Evolutionary conservation across 1,140 invertebrate genomes (phyloP).

Genomic region (Platorchestia sp.): DNA sequence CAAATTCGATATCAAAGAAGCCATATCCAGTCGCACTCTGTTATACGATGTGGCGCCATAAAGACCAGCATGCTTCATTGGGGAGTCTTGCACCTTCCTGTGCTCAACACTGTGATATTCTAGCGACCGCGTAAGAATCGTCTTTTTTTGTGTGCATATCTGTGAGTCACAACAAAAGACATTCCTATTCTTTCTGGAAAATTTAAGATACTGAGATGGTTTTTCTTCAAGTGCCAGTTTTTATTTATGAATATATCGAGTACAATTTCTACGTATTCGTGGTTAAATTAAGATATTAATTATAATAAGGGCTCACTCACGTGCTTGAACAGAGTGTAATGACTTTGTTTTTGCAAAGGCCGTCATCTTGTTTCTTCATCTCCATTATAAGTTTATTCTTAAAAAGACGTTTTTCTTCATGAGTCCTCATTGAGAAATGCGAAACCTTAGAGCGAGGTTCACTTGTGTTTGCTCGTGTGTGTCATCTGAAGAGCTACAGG

Average conservation of each 20-base stretch:
- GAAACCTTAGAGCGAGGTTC: background rate
- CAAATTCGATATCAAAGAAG: background rate
- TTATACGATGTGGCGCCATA: background rate
- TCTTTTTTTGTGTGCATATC: background rate
- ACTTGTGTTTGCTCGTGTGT: background rate
- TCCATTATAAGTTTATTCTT: background rate
- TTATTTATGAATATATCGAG: no score
- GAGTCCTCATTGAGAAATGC: background rate
- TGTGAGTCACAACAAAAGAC: background rate
- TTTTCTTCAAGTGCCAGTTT: background rate
- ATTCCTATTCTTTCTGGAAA: background rate
- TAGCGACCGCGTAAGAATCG: background rate
- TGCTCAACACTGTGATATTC: background rate
- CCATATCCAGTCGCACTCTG: background rate
- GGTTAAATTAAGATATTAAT: background rate
- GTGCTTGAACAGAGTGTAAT: background rate
- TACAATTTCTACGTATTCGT: background rate
- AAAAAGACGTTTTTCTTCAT: no score
- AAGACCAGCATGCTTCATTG: background rate
- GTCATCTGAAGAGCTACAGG: background rate
- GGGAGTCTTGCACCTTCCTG: no score
- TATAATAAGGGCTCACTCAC: background rate
- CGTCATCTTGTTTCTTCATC: background rate
- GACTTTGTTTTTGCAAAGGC: background rate
- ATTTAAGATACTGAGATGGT: background rate